A percentile compares a stretch with the other conserved stretches of the same genome.
phyloP scores from a whole-genome alignment of 2,797 vertebrate genomes.

The Myoxocephalus aenaeus region DNA sequence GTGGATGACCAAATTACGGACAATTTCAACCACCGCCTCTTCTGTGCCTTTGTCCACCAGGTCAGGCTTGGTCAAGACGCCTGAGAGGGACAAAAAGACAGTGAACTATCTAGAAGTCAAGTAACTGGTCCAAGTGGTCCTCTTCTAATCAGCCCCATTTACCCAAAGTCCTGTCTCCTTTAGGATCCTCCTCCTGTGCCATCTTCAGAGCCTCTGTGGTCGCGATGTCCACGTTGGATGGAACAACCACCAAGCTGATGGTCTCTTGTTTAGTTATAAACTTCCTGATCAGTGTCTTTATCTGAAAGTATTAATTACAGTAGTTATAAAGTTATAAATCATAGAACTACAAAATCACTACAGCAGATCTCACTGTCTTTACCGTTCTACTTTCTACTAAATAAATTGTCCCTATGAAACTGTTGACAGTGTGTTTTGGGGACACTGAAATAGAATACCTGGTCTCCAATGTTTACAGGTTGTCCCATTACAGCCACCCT shows the following conservation, averaged over 20 bases:
- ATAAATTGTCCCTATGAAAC: background rate
- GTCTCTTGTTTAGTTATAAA: conserved; percentile 89
- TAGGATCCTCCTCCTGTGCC: conserved; percentile 89
- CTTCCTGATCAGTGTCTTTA: conserved; percentile 84
- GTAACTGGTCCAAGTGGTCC: background rate
- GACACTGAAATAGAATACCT: conserved; percentile 73
- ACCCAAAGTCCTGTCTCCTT: conserved; percentile 92
- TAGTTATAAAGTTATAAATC: background rate
- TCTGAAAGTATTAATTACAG: conserved; percentile 77
- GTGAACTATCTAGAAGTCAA: background rate
- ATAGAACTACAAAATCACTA: background rate
- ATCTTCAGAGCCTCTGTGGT: conserved; percentile 94
- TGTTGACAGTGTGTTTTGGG: background rate
- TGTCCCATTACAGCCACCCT: conserved; percentile 89
- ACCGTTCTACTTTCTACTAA: conserved; percentile 1
- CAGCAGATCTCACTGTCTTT: background rate
- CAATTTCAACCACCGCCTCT: conserved; percentile 78
- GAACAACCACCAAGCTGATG: conserved; percentile 91
- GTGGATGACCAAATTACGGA: conserved; percentile 83
- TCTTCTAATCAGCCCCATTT: conserved; percentile 1
- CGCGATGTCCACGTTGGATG: conserved; percentile 92
- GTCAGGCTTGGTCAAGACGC: conserved; percentile 93
- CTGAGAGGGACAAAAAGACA: conserved; percentile 68
- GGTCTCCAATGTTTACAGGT: conserved; percentile 85
- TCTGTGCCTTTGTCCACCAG: conserved; percentile 91